These are phyloP conservation scores for Eulithis prunata DNA, from an alignment of 2,888 invertebrate genomes.

Conservation along the genomic window DNA sequence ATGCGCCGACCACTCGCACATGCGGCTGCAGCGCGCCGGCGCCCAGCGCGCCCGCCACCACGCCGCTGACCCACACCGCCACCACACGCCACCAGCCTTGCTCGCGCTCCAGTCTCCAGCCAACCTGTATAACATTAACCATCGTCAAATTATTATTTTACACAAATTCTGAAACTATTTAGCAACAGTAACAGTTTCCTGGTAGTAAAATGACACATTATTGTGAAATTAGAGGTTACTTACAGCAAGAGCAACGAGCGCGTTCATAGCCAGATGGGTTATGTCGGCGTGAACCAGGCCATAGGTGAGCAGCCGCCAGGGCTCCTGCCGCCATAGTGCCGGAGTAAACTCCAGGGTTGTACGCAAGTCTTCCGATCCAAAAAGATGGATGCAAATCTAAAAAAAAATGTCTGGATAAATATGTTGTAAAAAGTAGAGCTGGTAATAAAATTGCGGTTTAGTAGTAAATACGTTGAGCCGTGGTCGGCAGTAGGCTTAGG, in stretches of 20 bases:
- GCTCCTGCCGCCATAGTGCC: constrained; percentile 83
- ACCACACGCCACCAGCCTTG: constrained; percentile 90
- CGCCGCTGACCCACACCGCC: constrained; percentile 89
- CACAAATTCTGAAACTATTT: no score
- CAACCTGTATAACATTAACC: constrained; percentile 62
- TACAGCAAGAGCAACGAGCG: constrained; percentile 72
- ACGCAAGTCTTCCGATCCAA: constrained; percentile 51
- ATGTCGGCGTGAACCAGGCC: constrained; percentile 91
- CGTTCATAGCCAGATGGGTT: constrained; percentile 90
- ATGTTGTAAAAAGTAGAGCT: no score
- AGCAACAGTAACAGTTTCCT: no score
- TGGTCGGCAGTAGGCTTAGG: not conserved
- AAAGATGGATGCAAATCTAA: constrained; percentile 62
- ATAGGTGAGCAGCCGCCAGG: constrained; percentile 92
- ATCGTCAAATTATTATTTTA: not conserved
- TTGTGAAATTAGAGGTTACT: constrained; percentile 42
- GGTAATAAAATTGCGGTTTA: not conserved
- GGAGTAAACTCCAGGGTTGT: constrained; percentile 68
- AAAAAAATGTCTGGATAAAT: constrained; percentile 1
- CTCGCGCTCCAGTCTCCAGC: constrained; percentile 86
- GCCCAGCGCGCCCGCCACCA: constrained; percentile 89
- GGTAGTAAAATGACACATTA: no score
- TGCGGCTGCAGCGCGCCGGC: constrained; percentile 90
- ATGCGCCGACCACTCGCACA: constrained; percentile 93
- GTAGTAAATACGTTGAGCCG: not conserved